Evolutionary conservation across 2,797 vertebrate genomes (phyloP).

Genomic region (Bradypus variegatus): DNA sequence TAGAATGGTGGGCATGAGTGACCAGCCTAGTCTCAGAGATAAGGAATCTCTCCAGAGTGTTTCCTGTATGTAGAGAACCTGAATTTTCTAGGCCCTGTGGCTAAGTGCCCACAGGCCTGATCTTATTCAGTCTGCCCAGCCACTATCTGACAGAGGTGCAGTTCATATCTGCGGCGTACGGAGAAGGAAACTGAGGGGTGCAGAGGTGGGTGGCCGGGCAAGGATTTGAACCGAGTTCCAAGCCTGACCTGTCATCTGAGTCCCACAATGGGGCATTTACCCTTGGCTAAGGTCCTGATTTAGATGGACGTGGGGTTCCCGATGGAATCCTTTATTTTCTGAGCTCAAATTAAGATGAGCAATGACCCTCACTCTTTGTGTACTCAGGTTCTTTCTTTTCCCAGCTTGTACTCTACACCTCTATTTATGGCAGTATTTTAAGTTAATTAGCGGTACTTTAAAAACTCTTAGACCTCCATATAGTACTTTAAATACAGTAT

Average conservation of each 20-base stretch:
- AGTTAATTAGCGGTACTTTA: slow-evolving; percentile 43
- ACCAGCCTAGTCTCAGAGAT: background rate
- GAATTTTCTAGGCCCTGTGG: background rate
- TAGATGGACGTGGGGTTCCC: background rate
- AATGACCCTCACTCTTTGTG: background rate
- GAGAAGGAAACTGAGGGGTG: background rate
- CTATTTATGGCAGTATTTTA: slow-evolving; percentile 32
- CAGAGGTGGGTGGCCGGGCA: background rate
- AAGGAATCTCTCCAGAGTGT: background rate
- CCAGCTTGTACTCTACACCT: slow-evolving; percentile 2
- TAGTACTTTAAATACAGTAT: slow-evolving; percentile 28
- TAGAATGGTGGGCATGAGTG: background rate
- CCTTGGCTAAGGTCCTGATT: background rate
- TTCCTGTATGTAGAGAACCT: background rate
- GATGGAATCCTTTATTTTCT: background rate
- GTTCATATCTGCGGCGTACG: background rate
- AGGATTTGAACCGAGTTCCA: background rate
- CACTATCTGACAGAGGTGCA: background rate
- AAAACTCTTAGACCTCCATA: slow-evolving; percentile 32
- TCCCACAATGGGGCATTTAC: background rate
- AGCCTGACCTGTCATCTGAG: background rate
- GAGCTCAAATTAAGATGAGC: background rate
- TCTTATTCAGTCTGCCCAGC: background rate
- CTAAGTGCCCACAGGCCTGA: background rate
- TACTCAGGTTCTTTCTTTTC: background rate